Evolutionary conservation across 2,797 vertebrate species (phyloP), one percentile per base, ranked within the genome.

Genomic region (Helarctos malayanus): DNA sequence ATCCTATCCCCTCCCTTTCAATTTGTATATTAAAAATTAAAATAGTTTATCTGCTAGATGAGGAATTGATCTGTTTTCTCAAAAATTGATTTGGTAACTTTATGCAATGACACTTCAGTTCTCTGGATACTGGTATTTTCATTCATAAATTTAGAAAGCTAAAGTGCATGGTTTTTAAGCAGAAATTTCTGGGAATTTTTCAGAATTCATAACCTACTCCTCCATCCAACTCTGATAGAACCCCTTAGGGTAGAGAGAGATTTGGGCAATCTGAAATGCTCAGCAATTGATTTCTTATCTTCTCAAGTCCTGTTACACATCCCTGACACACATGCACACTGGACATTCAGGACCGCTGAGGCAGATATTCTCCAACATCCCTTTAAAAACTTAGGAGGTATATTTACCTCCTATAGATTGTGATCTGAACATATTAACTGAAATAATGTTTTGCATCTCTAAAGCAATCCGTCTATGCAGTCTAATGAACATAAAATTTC

Each of bases 101-200:
- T 41, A 83, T 35, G 19, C 52, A 32, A 45, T 25, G 38, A 21
- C 47, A 73, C n/a, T 38, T 82, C 69, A 94, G 3, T 38, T 83
- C n/a, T 91, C 45, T 87, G 35, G 15, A 59, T 16, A 8, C 59
- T 92, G 25, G 1, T 21, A 52, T 90, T 92, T 79, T 78, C 32
- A 83, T 83, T 87, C 21, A 83, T 41, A 73, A 87, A 68, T 79
- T 59, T 79, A 93, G 29, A 79, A 68, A 79, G 35, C 18, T 81
- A 71, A 91, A 78, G 38, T 29, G 8, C 8, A 29, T 69, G 18
- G 15, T 4, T 87, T 54, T 94, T n/a, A 12, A 71, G 19, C 19
- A 92, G 38, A 11, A 80, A 63, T 0, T 63, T 83, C 27, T 45
- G 8, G 11, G 18, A 83, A 49, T 23, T 92, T 95, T 92, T 88